phyloP scores from a whole-genome alignment of 2,888 invertebrate genomes.

The Gortyna flavago region DNA sequence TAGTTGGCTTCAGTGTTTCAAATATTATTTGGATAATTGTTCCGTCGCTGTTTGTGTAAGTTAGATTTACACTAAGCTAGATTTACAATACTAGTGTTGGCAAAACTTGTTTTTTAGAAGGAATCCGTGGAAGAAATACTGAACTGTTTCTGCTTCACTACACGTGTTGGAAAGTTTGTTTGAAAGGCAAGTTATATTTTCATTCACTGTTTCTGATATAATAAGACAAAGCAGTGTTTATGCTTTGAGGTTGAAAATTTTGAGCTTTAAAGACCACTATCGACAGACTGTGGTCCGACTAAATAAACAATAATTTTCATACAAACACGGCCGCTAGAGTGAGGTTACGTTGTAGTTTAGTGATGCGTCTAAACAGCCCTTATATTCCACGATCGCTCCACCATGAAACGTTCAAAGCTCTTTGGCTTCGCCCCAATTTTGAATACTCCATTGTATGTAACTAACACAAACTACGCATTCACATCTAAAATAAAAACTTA shows the following conservation, averaged over 20 bases:
- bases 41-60: slow-evolving; percentile 27
- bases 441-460: slow-evolving; percentile 59
- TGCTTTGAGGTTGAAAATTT: neutral
- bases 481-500: slow-evolving; percentile 59
- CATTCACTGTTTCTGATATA: neutral
- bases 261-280: neutral
- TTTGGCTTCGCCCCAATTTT: slow-evolving; percentile 61
- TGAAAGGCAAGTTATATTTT: neutral
- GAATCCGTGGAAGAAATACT: slow-evolving; percentile 1
- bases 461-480: slow-evolving; percentile 52
- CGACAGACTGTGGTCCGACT: neutral
- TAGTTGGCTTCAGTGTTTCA: slow-evolving; percentile 12
- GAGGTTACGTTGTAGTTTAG: neutral
- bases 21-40: slow-evolving; percentile 32
- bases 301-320: slow-evolving; percentile 17
- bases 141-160: neutral
- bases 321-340: neutral
- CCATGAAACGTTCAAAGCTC: slow-evolving; percentile 54
- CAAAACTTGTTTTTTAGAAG: slow-evolving; percentile 33
- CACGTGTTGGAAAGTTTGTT: neutral
- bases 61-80: slow-evolving; percentile 44
- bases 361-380: slow-evolving; percentile 24
- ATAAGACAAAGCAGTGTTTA: neutral
- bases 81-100: slow-evolving; percentile 33
- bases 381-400: slow-evolving; percentile 36